Base-by-base conservation (phyloP, 1,140 invertebrate species). In the Drosophila sp. region DNA sequence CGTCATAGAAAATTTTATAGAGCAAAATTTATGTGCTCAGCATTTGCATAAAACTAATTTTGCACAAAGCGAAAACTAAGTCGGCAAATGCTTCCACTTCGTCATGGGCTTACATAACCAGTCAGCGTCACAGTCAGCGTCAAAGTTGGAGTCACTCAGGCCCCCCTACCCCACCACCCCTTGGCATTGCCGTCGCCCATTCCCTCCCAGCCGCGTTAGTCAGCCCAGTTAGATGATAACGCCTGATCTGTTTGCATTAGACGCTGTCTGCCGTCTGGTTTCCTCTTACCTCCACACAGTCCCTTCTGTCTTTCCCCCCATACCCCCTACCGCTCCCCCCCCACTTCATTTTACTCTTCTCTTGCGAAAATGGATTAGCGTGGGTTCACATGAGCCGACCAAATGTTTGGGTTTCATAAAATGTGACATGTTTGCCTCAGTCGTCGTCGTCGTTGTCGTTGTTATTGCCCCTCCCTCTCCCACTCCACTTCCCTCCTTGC, bases 21-120 rank as follows among this genome's bases (percentile, higher is more conserved):
- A 79, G 82, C 83, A 79, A 44, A 86, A 87, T 82, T 86, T 87
- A 83, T 83, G 76, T 82, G 79, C 79, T 76, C 72, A 69, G 84
- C 83, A 86, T 86, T 86, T 87, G 83, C 83, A 86, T 87, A 83
- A 87, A 86, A 87, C 76, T 83, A 87, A 87, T 86, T 87, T 86
- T 71, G 67, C 65, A 63, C 57, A 69, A 77, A 71, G 70, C 72
- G 70, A 76, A 78, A 74, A 72, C 61, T 72, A 63, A 72, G 62
- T 72, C 67, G 67, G 67, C 70, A 76, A 81, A 71, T 75, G 62
- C 23, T 50, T 44, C n/a, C 60, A 44, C 60, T 47, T 44, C 33
- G 58, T 60, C 35, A 60, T 27, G 40, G 25, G 33, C 71, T 86
- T 86, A 72, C 83, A 76, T 87, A 86, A 86, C 83, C 56, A 58